Base-by-base conservation (phyloP, 2,888 invertebrate species). In the Agriopis leucophaearia region DNA sequence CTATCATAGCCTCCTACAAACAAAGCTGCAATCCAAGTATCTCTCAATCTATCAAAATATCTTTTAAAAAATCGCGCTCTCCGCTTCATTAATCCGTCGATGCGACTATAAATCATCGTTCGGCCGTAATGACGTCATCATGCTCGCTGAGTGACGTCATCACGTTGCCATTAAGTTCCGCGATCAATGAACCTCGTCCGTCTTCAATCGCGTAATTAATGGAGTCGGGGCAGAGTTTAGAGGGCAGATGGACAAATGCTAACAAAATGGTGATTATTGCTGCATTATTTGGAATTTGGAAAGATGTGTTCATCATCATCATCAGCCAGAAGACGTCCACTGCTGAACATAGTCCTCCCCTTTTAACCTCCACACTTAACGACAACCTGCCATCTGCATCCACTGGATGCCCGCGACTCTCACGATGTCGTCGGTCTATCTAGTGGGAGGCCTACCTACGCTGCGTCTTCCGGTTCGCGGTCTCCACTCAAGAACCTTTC, bases 41-140 rank as follows among this genome's bases (percentile, higher is more conserved):
- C 52, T 15, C 52, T 54, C 38, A 15, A 16, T 52, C 38, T 6
- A 10, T 54, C 52, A 38, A 38, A 16, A 62, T 55, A 56, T 51
- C 64, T 69, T 67, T 67, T 50, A 71, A 68, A 70, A 66, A 68
- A 71, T 70, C 69, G 16, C 71, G 48, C 64, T 66, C 64, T 68
- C 65, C 63, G 42, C 56, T 67, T 64, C 73, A 71, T 73, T 71
- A 64, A 66, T 65, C 64, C 48, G 42, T 56, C 57, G 64, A 56
- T 56, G 55, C 18, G 45, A 42, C 57, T 15, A 72, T 72, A 68
- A 68, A 73, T 70, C 64, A 71, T 71, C 47, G 64, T 38, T 45
- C 36, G 47, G 8, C 15, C 44, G 60, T 66, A 63, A 66, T 71
- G 73, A 68, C 66, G 68, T 66, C 65, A 61, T 64, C 64, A 38